Evolutionary conservation across 2,113 vertebrate genomes (phyloP).

Genomic region (Tupaia tana): DNA sequence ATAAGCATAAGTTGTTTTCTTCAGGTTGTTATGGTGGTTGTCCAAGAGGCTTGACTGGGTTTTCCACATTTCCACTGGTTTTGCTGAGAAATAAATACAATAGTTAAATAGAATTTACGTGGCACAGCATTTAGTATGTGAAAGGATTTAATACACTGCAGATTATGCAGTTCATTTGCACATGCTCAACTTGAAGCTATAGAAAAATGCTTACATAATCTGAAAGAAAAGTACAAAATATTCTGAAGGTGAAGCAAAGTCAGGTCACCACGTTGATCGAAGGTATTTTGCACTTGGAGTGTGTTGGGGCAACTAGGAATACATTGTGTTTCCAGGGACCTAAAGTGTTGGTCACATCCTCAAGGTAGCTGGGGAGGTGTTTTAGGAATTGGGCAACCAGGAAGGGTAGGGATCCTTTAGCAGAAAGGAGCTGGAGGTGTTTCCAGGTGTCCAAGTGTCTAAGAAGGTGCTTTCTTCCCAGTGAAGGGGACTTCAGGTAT

Average conservation of each 20-base stretch:
- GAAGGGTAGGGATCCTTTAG: neutral
- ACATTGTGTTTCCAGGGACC: neutral
- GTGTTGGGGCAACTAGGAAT: neutral
- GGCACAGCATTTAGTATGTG: neutral
- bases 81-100: neutral
- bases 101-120: neutral
- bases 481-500: neutral
- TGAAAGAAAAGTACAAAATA: neutral
- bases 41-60: neutral
- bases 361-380: neutral
- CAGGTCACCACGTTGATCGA: rapidly evolving
- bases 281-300: neutral
- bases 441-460: neutral
- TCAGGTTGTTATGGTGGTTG: neutral
- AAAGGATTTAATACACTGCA: neutral
- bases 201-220: neutral
- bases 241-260: neutral
- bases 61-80: neutral
- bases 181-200: neutral
- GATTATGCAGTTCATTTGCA: neutral
- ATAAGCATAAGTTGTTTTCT: neutral
- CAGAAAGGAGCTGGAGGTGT: neutral
- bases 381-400: neutral
- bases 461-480: neutral
- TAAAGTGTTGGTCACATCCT: rapidly evolving